Evolutionary conservation across 2,888 invertebrate genomes (phyloP).

Genomic region (Pogonocherus hispidulus): DNA sequence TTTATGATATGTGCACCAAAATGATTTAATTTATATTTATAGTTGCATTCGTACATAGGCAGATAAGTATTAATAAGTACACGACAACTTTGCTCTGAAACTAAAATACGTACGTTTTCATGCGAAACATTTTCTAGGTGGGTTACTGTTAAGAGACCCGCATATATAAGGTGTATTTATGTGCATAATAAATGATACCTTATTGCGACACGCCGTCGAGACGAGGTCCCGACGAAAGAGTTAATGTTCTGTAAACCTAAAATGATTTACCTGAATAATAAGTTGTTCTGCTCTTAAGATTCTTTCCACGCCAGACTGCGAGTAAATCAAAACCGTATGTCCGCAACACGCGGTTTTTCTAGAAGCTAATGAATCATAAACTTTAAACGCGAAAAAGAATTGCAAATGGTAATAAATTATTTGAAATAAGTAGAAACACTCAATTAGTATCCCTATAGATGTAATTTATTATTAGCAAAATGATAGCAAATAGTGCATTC

Average conservation of each 20-base stretch:
- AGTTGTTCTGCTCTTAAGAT: conserved; percentile 13
- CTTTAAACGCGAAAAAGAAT: not conserved
- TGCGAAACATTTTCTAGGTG: too few relatives aligned
- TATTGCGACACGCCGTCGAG: conserved; percentile 14
- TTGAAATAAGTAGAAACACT: conserved; percentile 2
- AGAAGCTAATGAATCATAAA: conserved; percentile 9
- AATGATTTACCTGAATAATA: conserved; percentile 27
- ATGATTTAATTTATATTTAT: too few relatives aligned
- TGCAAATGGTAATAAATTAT: conserved; percentile 3
- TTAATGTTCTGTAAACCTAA: conserved; percentile 28
- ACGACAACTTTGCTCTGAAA: too few relatives aligned
- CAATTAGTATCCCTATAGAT: too few relatives aligned
- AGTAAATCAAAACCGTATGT: conserved; percentile 6
- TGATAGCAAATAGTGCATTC: too few relatives aligned
- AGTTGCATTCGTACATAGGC: too few relatives aligned
- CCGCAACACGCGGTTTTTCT: not conserved
- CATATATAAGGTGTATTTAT: conserved; percentile 30
- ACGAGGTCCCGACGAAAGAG: conserved; percentile 16
- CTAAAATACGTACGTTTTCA: too few relatives aligned
- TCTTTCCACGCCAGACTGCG: conserved; percentile 16
- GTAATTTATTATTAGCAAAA: too few relatives aligned
- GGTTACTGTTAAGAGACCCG: conserved; percentile 6
- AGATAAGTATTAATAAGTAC: too few relatives aligned
- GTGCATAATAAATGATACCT: conserved; percentile 26
- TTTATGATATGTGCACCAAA: too few relatives aligned